A percentile compares a stretch with the other conserved stretches of the same genome.
Conservation (phyloP, 2,113 vertebrate species). For the Arvicanthis niloticus region DNA sequence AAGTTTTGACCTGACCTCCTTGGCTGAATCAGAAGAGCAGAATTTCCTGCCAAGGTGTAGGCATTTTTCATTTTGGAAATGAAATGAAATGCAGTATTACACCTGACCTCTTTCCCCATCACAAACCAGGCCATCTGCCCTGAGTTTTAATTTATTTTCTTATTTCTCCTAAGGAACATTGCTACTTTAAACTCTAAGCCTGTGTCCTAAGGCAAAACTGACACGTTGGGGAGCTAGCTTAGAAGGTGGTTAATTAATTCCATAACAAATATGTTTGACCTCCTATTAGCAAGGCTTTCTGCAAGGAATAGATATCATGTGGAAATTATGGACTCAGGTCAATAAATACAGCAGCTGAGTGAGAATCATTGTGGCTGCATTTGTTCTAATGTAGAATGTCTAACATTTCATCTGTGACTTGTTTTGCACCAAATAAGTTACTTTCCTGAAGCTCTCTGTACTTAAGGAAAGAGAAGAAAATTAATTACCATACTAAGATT, state of each 20-base stretch:
- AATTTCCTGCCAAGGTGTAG: constrained; percentile 52
- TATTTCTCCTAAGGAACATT: constrained; percentile 21
- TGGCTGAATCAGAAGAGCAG: constrained; percentile 68
- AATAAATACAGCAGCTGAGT: not conserved
- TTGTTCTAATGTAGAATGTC: not conserved
- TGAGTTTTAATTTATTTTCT: constrained; percentile 70
- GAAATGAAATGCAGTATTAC: constrained; percentile 52
- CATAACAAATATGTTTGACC: constrained; percentile 53
- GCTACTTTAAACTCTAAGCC: constrained; percentile 6
- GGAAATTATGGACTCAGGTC: constrained; percentile 34
- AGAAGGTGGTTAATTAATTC: constrained; percentile 59
- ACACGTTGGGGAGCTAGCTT: constrained; percentile 14
- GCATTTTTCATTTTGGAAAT: constrained; percentile 71
- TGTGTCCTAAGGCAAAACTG: not conserved
- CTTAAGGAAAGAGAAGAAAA: constrained; percentile 18
- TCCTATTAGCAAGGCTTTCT: constrained; percentile 44
- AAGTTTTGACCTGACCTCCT: constrained; percentile 70
- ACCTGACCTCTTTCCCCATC: constrained; percentile 66
- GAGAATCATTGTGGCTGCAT: not conserved
- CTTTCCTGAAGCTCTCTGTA: constrained; percentile 27
- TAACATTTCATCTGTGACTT: not conserved
- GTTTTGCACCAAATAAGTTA: not conserved
- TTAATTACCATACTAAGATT: not conserved
- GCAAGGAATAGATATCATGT: constrained; percentile 15
- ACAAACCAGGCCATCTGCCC: constrained; percentile 60